phyloP scores from a whole-genome alignment of 2,113 vertebrate species.

The Lamprologus sp. region DNA sequence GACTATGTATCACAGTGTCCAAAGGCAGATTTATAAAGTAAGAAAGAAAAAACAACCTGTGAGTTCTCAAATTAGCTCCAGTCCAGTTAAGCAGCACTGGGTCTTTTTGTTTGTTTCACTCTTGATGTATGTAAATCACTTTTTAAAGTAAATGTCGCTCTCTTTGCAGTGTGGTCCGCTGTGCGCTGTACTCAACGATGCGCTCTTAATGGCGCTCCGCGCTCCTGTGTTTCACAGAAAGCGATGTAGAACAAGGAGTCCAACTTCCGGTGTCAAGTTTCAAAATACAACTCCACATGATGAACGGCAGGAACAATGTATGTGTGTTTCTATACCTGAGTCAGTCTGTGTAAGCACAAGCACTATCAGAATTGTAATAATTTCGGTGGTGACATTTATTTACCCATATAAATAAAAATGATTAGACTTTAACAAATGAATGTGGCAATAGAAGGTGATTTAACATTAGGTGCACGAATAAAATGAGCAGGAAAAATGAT shows the following conservation, averaged over 20 bases:
- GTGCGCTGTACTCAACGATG: neutral
- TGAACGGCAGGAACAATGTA: neutral
- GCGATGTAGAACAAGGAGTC: rapidly evolving
- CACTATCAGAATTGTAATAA: neutral
- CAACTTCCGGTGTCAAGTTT: neutral
- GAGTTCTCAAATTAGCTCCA: neutral
- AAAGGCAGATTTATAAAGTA: rapidly evolving
- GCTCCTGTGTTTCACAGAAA: neutral
- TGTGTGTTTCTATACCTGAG: neutral
- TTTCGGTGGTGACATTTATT: neutral
- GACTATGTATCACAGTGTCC: neutral
- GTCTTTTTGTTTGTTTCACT: neutral
- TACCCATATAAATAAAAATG: neutral
- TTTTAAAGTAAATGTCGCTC: neutral
- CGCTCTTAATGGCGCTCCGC: neutral
- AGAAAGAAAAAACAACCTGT: neutral
- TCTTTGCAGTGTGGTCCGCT: neutral
- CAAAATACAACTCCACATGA: neutral
- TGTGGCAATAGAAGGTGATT: neutral
- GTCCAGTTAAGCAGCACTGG: neutral
- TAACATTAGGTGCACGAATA: neutral
- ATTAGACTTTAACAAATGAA: neutral
- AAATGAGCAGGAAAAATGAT: neutral
- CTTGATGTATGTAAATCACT: neutral
- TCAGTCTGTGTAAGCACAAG: neutral